Conservation (phyloP, 2,113 vertebrate genomes). For the Labeo catla region DNA sequence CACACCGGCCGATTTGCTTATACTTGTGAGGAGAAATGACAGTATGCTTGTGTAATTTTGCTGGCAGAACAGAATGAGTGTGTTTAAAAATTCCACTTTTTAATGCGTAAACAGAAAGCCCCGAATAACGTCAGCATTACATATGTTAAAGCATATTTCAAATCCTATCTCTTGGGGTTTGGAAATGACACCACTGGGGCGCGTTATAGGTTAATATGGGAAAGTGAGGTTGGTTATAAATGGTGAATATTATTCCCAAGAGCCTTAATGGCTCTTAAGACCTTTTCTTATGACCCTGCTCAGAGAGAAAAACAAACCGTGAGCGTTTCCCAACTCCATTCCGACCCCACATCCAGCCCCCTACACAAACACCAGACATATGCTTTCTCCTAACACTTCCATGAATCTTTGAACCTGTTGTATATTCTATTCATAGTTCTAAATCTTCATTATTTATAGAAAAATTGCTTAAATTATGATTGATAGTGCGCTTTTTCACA, state of each 20-base stretch:
- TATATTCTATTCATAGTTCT: conserved; percentile 27
- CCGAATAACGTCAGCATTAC: conserved; percentile 37
- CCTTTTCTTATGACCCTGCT: conserved; percentile 64
- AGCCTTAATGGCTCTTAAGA: conserved; percentile 74
- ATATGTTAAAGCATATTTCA: conserved; percentile 41
- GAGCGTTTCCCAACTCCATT: conserved; percentile 58
- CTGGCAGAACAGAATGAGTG: conserved; percentile 40
- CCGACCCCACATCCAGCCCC: conserved; percentile 32
- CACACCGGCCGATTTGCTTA: conserved; percentile 43
- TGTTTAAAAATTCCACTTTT: conserved; percentile 48
- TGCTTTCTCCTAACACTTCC: conserved; percentile 33
- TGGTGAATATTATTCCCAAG: conserved; percentile 75
- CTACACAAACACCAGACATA: conserved; percentile 48
- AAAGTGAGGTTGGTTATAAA: conserved; percentile 80
- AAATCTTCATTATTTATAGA: conserved; percentile 32
- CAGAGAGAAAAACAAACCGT: conserved; percentile 65
- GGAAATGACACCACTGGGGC: conserved; percentile 39
- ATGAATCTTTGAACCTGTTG: conserved; percentile 37
- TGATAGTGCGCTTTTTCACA: conserved; percentile 5
- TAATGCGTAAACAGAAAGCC: conserved; percentile 25
- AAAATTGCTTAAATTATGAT: conserved; percentile 13
- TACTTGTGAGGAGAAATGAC: conserved; percentile 40
- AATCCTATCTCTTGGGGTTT: conserved; percentile 14
- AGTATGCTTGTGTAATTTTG: conserved; percentile 45
- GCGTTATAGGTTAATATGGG: conserved; percentile 61